These are phyloP conservation scores for Frieseomelitta varia DNA, from an alignment of 1,140 invertebrate genomes.

Conservation along the genomic window DNA sequence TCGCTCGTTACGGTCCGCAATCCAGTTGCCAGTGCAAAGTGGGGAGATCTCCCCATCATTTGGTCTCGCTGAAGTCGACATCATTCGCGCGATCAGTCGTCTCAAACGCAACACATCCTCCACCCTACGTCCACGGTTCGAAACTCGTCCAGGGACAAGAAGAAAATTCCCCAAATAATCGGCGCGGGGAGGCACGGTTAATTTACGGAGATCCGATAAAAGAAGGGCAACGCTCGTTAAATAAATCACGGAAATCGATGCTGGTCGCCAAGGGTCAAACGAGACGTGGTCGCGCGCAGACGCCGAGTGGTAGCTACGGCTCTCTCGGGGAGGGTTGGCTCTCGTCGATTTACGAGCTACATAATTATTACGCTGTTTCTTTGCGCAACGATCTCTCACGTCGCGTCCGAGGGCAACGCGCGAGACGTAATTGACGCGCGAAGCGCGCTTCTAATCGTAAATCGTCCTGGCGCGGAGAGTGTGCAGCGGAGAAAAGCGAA, in stretches of 20 bases:
- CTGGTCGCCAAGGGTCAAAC: slow-evolving; percentile 12
- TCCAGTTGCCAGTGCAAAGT: no score
- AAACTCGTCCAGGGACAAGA: neutral
- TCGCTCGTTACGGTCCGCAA: no score
- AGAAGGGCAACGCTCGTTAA: slow-evolving; percentile 21
- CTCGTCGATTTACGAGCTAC: slow-evolving; percentile 19
- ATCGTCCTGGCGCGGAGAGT: slow-evolving; percentile 24
- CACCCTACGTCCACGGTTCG: no score
- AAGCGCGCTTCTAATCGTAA: slow-evolving; percentile 61
- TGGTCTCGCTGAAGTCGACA: no score
- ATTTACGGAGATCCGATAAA: slow-evolving; percentile 33
- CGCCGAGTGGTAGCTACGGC: neutral
- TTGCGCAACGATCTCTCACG: slow-evolving; percentile 20
- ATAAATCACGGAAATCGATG: slow-evolving; percentile 30
- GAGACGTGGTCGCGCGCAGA: slow-evolving; percentile 20
- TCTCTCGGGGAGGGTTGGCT: no score
- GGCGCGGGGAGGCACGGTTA: neutral
- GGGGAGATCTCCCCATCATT: no score
- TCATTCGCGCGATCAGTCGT: no score
- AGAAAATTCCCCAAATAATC: slow-evolving; percentile 23
- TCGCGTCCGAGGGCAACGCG: neutral
- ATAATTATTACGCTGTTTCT: slow-evolving; percentile 20
- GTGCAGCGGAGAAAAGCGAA: slow-evolving; percentile 12
- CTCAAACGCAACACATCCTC: no score
- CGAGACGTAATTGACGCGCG: slow-evolving; percentile 51